A percentile compares a stretch with the other conserved stretches of the same genome.
Evolutionary conservation across 2,888 invertebrate genomes (phyloP).

Genomic region (Patella depressa): DNA sequence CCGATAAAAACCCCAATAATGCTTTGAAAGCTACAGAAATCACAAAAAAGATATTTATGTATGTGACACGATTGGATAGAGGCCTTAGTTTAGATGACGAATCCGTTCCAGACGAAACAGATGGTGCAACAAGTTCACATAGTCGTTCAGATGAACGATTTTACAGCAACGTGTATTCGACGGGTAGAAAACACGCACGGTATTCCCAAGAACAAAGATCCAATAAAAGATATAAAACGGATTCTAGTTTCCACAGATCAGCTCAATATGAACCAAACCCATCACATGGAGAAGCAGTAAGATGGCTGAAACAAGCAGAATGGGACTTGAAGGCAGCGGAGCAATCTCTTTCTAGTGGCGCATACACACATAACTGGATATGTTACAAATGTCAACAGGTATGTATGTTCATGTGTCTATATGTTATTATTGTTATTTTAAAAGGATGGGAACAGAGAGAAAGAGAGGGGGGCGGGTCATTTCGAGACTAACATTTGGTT

Average conservation of each 20-base stretch:
- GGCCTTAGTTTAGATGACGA: conserved; percentile 5
- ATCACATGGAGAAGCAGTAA: conserved; percentile 17
- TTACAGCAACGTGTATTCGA: conserved; percentile 8
- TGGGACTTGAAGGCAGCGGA: conserved; percentile 19
- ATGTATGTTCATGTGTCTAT: too few species aligned
- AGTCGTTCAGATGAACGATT: not conserved
- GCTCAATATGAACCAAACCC: conserved; percentile 2
- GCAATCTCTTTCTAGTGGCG: not conserved
- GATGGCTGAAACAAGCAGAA: conserved; percentile 22
- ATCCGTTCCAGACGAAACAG: not conserved
- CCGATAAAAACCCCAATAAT: conserved; percentile 14
- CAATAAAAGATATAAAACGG: not conserved
- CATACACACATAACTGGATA: conserved; percentile 18
- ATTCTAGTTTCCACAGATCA: not conserved
- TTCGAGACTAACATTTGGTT: too few species aligned
- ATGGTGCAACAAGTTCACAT: not conserved
- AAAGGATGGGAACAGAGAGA: too few species aligned
- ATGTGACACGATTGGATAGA: not conserved
- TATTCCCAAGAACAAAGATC: not conserved
- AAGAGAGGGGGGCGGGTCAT: too few species aligned
- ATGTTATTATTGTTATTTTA: too few species aligned
- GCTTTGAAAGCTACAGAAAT: conserved; percentile 12
- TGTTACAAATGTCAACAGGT: conserved; percentile 27
- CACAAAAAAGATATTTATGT: conserved; percentile 1
- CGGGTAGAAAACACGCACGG: conserved; percentile 8